Conservation (phyloP, 2,797 vertebrate species). For the Pseudotriccus pelzelni region DNA sequence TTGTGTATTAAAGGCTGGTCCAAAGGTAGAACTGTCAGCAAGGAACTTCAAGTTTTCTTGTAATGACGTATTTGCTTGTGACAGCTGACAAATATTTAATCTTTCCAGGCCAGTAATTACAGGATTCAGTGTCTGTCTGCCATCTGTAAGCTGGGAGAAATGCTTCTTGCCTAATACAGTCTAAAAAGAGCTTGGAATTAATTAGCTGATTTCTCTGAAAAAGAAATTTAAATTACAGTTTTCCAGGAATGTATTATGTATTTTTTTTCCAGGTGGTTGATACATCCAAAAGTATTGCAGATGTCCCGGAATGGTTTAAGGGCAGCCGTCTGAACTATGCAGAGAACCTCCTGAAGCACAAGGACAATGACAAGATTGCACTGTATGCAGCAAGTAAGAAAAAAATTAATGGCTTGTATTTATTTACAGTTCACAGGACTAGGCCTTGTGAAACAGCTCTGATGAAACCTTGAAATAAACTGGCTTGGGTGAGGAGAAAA, state of each 20-base stretch:
- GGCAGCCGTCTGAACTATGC: constrained; percentile 94
- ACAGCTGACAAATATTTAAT: background rate
- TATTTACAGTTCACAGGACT: background rate
- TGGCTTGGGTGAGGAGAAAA: background rate
- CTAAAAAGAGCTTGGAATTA: background rate
- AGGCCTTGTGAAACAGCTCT: background rate
- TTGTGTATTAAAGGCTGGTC: background rate
- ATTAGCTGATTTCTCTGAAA: background rate
- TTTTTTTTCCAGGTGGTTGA: constrained; percentile 85
- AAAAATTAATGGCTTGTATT: background rate
- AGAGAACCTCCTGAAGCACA: constrained; percentile 90
- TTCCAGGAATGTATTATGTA: accelerated
- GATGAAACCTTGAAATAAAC: background rate
- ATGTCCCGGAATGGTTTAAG: constrained; percentile 93
- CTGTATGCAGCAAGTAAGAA: constrained; percentile 91
- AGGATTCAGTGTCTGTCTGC: background rate
- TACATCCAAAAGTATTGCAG: constrained; percentile 84
- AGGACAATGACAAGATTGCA: constrained; percentile 90
- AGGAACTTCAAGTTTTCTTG: background rate
- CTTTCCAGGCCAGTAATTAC: background rate
- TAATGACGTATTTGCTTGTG: background rate
- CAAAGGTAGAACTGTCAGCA: background rate
- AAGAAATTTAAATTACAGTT: accelerated
- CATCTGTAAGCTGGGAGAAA: background rate
- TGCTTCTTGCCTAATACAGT: background rate